Base-by-base conservation (phyloP, 2,113 vertebrate species). In the Lipophrys pholis region DNA sequence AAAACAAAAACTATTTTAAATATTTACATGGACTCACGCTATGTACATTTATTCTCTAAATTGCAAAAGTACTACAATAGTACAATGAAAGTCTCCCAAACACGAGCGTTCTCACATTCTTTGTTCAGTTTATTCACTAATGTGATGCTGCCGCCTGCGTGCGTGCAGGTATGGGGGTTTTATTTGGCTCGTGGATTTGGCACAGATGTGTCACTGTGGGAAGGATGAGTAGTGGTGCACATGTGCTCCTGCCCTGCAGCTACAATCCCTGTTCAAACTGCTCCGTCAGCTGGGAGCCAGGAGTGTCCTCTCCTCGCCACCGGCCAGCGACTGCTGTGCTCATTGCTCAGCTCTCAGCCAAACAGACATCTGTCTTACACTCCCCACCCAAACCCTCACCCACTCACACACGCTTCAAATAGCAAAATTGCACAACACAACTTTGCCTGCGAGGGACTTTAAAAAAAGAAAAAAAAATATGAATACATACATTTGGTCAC, bases 251-350 rank as follows among this genome's bases (percentile, higher is more conserved):
- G 60, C 49, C 3, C 51, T 57, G 55, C 30, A 41, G 51, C 16
- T 41, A 8, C 5, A 70, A 7, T 57, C 50, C 7, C 39, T 46
- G 46, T 35, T 57, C 40, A 52, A 41, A 14, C 8, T 46, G 11
- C 6, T 15, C 21, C 36, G 36, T 6, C 40, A 38, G 42, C 56
- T 64, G 68, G 11, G 67, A 63, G n/a, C 39, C 57, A 58, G 48
- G 42, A 11, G 56, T 9, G 6, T 73, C 57, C 49, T 73, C 55
- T 68, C 46, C 5, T 7, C 3, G 2, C 17, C 16, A 17, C 35
- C 46, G n/a, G 65, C 43, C 51, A 58, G 40, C 38, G 53, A 30
- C 76, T 45, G 36, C 63, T 45, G n/a, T 17, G 40, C 53, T 53
- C 75, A 48, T 48, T 17, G 42, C 42, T 56, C 48, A 14, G 36